phyloP scores from a whole-genome alignment of 2,113 vertebrate species.

The Otocyon megalotis region DNA sequence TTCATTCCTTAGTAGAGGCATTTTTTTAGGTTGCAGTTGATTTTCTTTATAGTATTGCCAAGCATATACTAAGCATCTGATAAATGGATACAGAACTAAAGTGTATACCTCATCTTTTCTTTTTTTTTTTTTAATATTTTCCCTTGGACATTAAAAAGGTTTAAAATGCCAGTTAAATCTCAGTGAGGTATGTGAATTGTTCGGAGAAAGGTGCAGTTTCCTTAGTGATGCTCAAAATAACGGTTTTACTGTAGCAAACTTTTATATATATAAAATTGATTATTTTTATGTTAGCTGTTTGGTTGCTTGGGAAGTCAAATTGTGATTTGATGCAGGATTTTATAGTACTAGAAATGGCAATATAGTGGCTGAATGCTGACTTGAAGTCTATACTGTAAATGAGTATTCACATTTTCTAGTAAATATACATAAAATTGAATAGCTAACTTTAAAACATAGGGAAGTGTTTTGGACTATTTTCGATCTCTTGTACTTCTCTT shows the following conservation, averaged over 20 bases:
- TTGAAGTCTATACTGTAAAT: conserved; percentile 72
- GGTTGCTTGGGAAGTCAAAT: conserved; percentile 31
- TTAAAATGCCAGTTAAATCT: background rate
- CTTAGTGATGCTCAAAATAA: conserved; percentile 31
- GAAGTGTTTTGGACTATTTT: conserved; percentile 12
- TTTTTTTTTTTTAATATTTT: background rate
- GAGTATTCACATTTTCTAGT: conserved; percentile 77
- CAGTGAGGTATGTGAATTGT: conserved; percentile 38
- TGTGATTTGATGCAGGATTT: conserved; percentile 25
- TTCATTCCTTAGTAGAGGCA: background rate
- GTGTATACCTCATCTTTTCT: background rate
- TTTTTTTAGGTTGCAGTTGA: background rate
- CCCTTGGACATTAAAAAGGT: background rate
- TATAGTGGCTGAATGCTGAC: conserved; percentile 53
- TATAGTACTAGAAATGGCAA: conserved; percentile 55
- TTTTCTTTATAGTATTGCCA: background rate
- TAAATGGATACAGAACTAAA: background rate
- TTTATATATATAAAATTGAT: background rate
- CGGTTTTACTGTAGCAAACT: conserved; percentile 26
- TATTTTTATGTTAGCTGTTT: conserved; percentile 57
- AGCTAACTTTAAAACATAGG: conserved; percentile 58
- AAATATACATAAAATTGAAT: conserved; percentile 72
- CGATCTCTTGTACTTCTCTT: background rate
- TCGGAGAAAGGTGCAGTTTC: background rate
- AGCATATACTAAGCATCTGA: background rate